Evolutionary conservation across 2,888 invertebrate species (phyloP), one percentile per base, ranked within the genome.

Genomic region (Beris chalybata): DNA sequence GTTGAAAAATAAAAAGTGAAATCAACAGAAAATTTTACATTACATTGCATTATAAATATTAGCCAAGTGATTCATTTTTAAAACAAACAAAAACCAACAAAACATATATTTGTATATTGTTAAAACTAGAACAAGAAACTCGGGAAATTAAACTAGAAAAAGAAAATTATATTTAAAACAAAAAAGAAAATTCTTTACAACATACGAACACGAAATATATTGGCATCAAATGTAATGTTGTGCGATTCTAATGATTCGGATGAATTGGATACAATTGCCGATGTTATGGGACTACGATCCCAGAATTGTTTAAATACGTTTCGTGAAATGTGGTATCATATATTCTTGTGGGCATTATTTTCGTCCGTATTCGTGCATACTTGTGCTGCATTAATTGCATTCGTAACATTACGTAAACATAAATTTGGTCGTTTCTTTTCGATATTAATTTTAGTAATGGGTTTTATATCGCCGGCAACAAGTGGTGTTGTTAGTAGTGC

Each of bases 281-380:
- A 88, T 83, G 88, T 89, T 76, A 83, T 89, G 74, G 86, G 86
- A 72, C 81, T 89, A 72, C 86, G 86, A 70, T 84, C 88, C 69
- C 85, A 84, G 71, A 86, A 86, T 74, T 86, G 86, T 66, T 82
- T 89, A 72, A 86, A 87, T 78, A 88, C 87, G 69, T 88, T 92
- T 85, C 83, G 89, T 83, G 95, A 95, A 82, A 97, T 97, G 92
- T 97, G 96, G 96, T 96, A 95, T 81, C 92, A 95, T 78, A 91
- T 97, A 78, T 97, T 97, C 83, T 84, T 97, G 75, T 97, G 96
- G 95, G 93, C 94, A 68, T 84, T 97, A 76, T 93, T 95, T 79
- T 96, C 96, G 12, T 97, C 96, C 59, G 87, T 96, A 76, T 89
- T 96, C 78, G 92, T 97, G 72, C 96, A 97, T 81, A 90, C 89